These are phyloP conservation scores for Ecliptopera silaceata DNA, from an alignment of 2,888 invertebrate species.

Conservation along the genomic window DNA sequence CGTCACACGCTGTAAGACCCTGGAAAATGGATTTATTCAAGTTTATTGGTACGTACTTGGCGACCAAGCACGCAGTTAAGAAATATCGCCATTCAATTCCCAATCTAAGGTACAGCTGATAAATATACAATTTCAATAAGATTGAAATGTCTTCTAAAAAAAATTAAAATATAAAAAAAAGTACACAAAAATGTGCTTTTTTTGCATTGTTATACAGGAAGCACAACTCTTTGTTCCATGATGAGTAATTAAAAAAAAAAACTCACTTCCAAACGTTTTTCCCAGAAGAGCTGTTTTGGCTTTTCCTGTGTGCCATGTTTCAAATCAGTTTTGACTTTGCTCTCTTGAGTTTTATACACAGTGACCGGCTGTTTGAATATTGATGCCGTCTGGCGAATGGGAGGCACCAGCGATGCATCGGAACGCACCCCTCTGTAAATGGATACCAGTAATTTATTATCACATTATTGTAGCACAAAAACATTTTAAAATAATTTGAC, in stretches of 20 bases:
- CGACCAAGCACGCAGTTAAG: background rate
- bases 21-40: slow-evolving; percentile 54
- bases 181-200: too few relatives aligned
- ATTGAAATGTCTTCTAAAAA: too few relatives aligned
- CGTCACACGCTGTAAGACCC: slow-evolving; percentile 94
- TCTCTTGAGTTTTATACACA: slow-evolving; percentile 95
- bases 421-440: slow-evolving; percentile 88
- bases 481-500: background rate
- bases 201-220: too few relatives aligned
- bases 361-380: slow-evolving; percentile 99
- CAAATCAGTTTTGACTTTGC: slow-evolving; percentile 93
- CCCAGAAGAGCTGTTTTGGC: slow-evolving; percentile 95
- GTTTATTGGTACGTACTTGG: background rate
- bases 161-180: too few relatives aligned
- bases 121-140: too few relatives aligned
- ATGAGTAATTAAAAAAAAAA: background rate
- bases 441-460: background rate
- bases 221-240: too few relatives aligned
- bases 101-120: too few relatives aligned
- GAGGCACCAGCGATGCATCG: slow-evolving; percentile 95
- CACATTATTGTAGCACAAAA: background rate
- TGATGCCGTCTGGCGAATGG: slow-evolving; percentile 98
- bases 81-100: too few relatives aligned
- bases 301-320: slow-evolving; percentile 97
- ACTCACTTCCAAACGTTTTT: slow-evolving; percentile 86